These are phyloP conservation scores for Hypena proboscidalis DNA, from an alignment of 2,888 invertebrate genomes.

Conservation along the genomic window DNA sequence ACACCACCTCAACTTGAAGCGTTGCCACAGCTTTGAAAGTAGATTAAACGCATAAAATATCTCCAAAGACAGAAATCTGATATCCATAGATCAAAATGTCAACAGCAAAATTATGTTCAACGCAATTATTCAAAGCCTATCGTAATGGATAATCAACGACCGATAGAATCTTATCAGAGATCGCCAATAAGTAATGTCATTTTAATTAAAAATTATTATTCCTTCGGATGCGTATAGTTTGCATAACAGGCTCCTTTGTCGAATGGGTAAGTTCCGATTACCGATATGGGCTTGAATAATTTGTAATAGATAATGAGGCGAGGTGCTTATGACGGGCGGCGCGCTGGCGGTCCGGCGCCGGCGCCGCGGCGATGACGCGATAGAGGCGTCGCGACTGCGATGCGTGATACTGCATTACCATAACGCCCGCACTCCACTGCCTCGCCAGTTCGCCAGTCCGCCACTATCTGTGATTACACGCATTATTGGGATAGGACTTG, in stretches of 20 bases:
- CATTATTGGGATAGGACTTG: constrained; percentile 32
- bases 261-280: constrained; percentile 44
- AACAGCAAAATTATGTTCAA: background rate
- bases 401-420: constrained; percentile 79
- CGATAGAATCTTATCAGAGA: constrained; percentile 5
- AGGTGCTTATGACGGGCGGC: constrained; percentile 41
- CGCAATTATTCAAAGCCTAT: constrained; percentile 5
- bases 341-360: constrained; percentile 40
- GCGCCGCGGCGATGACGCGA: constrained; percentile 67
- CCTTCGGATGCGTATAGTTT: constrained; percentile 29
- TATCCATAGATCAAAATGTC: too few species aligned
- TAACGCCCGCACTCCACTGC: constrained; percentile 64
- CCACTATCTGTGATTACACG: constrained; percentile 64
- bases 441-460: too few species aligned
- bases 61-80: too few species aligned
- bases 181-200: constrained; percentile 14
- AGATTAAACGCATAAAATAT: background rate
- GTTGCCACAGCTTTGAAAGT: constrained; percentile 26
- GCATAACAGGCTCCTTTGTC: constrained; percentile 32
- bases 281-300: constrained; percentile 44
- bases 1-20: constrained; percentile 44
- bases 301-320: constrained; percentile 43
- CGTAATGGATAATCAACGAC: constrained; percentile 1
- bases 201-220: constrained; percentile 42
- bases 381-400: constrained; percentile 32